Evolutionary conservation across 2,113 vertebrate genomes (phyloP), one percentile per base, ranked within the genome.

Genomic region (Sigmodon hispidus): DNA sequence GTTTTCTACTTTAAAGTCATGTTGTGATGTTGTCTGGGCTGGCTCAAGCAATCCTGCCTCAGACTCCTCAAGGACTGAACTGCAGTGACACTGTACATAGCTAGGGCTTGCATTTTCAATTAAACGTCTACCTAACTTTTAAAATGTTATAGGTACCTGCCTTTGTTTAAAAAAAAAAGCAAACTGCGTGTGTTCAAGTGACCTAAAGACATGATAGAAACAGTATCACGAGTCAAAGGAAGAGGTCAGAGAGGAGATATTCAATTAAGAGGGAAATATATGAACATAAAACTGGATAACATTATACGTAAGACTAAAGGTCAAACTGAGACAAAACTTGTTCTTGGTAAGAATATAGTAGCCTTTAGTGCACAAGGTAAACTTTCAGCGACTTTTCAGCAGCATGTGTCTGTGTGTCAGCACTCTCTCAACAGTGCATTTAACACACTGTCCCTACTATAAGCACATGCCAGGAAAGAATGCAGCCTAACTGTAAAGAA

Each of bases 361-460:
- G 98, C 98, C 97, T 98, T 95, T 98, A 98, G 97, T 96, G 96
- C 97, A 97, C 98, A 98, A 97, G 98, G 97, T 97, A 98, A 98
- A 98, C 97, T 94, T 98, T 97, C 97, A 97, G 98, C 97, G 97
- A 97, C 97, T 97, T 98, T 98, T 98, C 97, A 98, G 95, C 97
- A 98, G 94, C 93, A 97, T 98, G 98, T 98, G 97, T 92, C 97
- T 98, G 93, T 93, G 80, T 97, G 98, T 98, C 98, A 98, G 97
- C 97, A 98, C 97, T 98, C 98, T 98, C 97, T 98, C 97, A 98
- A 96, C 97, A 98, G 96, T 96, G 96, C 69, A 97, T 97, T 94
- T 96, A 97, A 97, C 96, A 98, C 89, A 97, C n/a, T 31, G 24
- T 55, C 92, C 95, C 91, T 89, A 86, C 87, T 97, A 97, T 93